Evolutionary conservation across 1,140 invertebrate species (phyloP), one percentile per base, ranked within the genome.

Genomic region (Drosophila fuyamai): DNA sequence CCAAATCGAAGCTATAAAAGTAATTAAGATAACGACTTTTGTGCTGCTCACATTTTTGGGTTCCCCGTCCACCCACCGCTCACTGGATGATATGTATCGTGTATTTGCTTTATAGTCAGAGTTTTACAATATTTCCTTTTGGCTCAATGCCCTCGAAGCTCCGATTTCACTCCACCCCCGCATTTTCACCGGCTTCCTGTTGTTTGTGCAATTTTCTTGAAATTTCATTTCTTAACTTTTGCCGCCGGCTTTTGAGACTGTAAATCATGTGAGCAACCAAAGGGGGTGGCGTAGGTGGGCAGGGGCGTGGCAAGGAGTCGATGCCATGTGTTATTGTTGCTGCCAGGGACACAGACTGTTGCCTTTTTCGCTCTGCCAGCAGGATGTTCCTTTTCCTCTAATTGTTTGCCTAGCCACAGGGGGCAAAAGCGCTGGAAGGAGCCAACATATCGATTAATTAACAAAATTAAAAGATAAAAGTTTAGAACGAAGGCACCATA

Each of bases 181-280:
- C 43, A 48, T 18, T 57, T 57, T 50, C 50, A 51, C 82, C 47
- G 68, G 67, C 81, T 80, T 84, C 78, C 62, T 86, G 83, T 79
- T 86, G 83, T 79, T 88, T 83, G 84, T 88, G 76, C 83, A 86
- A 81, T 82, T 86, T 86, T 88, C 83, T 88, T 88, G 84, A 88
- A 88, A 88, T 88, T 88, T 89, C 71, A 88, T 88, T 88, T 88
- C 83, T 88, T 88, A 89, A 88, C 83, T 89, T 88, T 88, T 80
- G 84, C 83, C 83, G 63, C 70, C 67, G 84, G 81, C 60, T 59
- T 70, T 72, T 55, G 75, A 83, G 73, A 77, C 80, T 74, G 84
- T 88, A 88, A 88, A 88, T 88, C 83, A 86, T 86, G 63, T 76
- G 66, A 85, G 77, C 13, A 46, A 14, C 32, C 53, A n/a, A 62